Evolutionary conservation across 2,113 vertebrate genomes (phyloP), one percentile per base, ranked within the genome.

Genomic region (Otocyon megalotis): DNA sequence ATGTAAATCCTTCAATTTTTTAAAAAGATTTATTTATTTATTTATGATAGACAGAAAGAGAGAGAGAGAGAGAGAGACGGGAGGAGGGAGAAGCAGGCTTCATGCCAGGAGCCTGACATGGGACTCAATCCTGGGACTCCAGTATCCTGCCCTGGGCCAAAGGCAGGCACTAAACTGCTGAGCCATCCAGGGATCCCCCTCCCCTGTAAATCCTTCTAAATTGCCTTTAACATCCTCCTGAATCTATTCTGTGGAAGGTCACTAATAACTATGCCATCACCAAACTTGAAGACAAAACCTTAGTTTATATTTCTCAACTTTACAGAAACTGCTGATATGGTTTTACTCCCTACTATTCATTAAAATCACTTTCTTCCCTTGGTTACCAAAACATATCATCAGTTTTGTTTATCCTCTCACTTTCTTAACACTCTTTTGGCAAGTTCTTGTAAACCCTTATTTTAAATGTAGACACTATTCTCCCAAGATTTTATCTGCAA

Each of bases 391-490:
- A 86, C 19, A 62, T 2, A 83, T 19, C 4, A 80, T 43, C 17
- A 83, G 28, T 35, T 93, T 81, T 91, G 11, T 62, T 81, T 56
- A 83, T 19, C 13, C 17, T 67, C 24, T 15, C 17, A 63, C 22
- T 67, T 48, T 93, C 62, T 20, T 84, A 93, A 94, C 7, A 82
- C 1, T 48, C 30, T 54, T 69, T 83, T 63, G 28, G n/a, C 32
- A 87, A 95, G 53, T 90, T 83, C 32, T 95, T 79, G 91, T 93
- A 58, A 95, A 92, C 1, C 17, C 15, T n/a, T 54, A 93, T 26
- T 6, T 17, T 92, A 77, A 50, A 77, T 3, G 3, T 15, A 85
- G 35, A 12, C n/a, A 83, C 62, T 65, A 92, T 74, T 83, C 19
- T 83, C 30, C 30, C 71, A 71, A 71, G 62, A 93, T 88, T 90